Base-by-base conservation (phyloP, 2,888 invertebrate genomes). In the Dioctria rufipes region DNA sequence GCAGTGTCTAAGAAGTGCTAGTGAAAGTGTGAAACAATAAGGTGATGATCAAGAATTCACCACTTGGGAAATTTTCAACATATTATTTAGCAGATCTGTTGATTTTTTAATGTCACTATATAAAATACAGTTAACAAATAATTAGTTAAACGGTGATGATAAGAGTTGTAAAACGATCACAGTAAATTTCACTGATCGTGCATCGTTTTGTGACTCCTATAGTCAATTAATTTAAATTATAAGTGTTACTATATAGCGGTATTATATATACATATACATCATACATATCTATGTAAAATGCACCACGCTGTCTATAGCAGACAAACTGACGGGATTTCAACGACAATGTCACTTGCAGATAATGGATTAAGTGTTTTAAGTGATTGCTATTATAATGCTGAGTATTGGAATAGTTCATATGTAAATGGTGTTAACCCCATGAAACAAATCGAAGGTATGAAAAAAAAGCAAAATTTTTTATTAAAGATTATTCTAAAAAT, bases 371-470 rank as follows among this genome's bases (percentile, higher is more conserved):
- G 85, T 80, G 84, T 85, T 78, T 83, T 88, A 73, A 85, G 86
- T 81, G 89, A 89, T 83, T 89, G 88, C 80, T 87, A 87, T 69
- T 88, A 88, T 80, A 88, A 87, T 82, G 83, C 87, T 39, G 89
- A 89, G 80, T 88, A 87, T 83, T 89, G 89, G 89, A 83, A 82
- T 69, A 84, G 88, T 4, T 88, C 90, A 51, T 90, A 90, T 83
- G 86, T 88, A 58, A 86, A 86, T 71, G 88, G 87, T 5, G 87
- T 91, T 4, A 92, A 93, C 79, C 94, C 94, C 40, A 94, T 95
- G 93, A 93, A 94, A 89, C 93, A 94, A 87, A 95, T 95, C 88
- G 94, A 95, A 93, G 95, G 95, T 94, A 54, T 25, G 25, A 25
- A 25, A 25, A 25, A 25, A 25, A 25, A 25, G n/a, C n/a, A n/a